Base-by-base conservation (phyloP, 1,140 invertebrate species). In the Atta cephalotes region DNA sequence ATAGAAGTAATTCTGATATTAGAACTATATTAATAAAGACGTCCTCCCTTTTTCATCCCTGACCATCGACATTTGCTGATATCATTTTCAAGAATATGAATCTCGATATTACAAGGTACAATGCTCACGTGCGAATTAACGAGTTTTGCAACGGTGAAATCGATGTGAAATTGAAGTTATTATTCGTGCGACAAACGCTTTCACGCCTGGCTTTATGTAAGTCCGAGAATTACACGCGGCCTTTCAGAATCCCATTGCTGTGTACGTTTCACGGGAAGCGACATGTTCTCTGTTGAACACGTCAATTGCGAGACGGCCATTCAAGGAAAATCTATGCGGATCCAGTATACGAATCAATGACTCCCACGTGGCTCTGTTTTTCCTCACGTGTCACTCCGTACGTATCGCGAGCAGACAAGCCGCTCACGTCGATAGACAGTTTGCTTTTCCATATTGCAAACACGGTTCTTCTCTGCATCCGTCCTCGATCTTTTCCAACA, bases 311-410 rank as follows among this genome's bases (percentile, higher is more conserved):
- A 14, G 70, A 84, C 80, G 39, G 39, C 39, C 39, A 74, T 84
- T 84, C 56, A 84, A 21, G 39, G 68, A 60, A 82, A 82, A 82
- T 82, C 80, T 82, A 74, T 82, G 80, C 70, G 56, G 68, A 84
- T 76, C 70, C 80, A 76, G 80, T 62, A 76, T 35, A 51, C 80
- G 56, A 84, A 84, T 62, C 70, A 84, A 84, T 76, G 80, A 84
- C 56, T 76, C 70, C 80, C 70, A 84, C 80, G 80, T 84, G 80
- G 62, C 80, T 74, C 68, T 84, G 80, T 84, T 84, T 84, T 74
- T 84, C 39, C 56, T 84, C 70, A 21, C 79, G 35, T 74, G 80
- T 84, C 80, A 51, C 39, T 56, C 18, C 56, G 35, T 53, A 18
- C 18, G 12, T 81, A 81, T 72, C 79, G 45, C 79, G 53, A 81